phyloP scores from a whole-genome alignment of 2,113 vertebrate genomes.

The Upupa epops region DNA sequence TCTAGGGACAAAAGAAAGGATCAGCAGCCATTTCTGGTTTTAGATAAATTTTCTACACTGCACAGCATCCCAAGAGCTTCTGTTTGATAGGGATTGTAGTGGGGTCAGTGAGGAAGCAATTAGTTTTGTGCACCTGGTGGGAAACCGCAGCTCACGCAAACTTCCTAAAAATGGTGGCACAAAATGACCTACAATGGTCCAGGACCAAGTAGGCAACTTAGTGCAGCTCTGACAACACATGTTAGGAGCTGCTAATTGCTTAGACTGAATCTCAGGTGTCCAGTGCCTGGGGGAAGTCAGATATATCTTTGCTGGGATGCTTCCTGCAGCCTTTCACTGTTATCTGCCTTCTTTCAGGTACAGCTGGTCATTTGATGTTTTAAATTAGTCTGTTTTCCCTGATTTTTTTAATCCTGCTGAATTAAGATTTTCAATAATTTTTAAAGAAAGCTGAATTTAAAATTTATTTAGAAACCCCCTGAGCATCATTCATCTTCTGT shows the following conservation, averaged over 20 bases:
- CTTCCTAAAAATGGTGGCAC: neutral
- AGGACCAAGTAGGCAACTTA: neutral
- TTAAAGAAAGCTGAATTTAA: neutral
- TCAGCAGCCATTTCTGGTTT: neutral
- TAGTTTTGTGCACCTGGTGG: neutral
- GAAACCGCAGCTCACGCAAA: neutral
- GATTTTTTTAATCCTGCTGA: neutral
- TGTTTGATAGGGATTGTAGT: accelerated
- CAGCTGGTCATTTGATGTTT: neutral
- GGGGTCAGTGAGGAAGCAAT: accelerated
- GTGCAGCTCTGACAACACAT: neutral
- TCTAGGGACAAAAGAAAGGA: neutral
- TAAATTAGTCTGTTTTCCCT: neutral
- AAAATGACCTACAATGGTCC: accelerated
- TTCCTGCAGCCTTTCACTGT: neutral
- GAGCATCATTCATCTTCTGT: neutral
- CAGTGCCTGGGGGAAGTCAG: neutral
- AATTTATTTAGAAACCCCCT: neutral
- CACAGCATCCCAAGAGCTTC: neutral
- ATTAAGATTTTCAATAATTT: neutral
- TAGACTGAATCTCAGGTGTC: neutral
- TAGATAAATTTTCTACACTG: neutral
- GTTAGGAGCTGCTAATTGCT: neutral
- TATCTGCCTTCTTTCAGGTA: neutral
- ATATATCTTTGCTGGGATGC: neutral